Evolutionary conservation across 2,797 vertebrate species (phyloP).

Genomic region (Hydrocynus forskahlii): DNA sequence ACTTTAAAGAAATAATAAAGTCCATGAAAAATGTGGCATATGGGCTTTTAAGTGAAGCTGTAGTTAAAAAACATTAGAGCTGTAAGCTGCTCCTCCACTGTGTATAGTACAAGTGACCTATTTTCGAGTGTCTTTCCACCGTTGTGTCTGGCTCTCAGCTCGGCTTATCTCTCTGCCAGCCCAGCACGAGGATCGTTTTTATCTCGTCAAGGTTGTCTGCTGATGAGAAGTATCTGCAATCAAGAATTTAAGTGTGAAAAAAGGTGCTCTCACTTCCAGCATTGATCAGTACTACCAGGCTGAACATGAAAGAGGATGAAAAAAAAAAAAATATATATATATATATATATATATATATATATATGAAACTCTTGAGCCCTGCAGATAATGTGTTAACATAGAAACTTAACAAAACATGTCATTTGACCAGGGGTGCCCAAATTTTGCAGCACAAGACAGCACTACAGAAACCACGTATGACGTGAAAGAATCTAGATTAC

Average conservation of each 20-base stretch:
- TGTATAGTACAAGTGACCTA: not conserved
- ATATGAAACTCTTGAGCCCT: too few relatives aligned
- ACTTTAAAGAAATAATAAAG: too few relatives aligned
- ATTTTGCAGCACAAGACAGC: too few relatives aligned
- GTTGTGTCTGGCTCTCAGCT: constrained; percentile 6
- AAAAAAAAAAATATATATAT: too few relatives aligned
- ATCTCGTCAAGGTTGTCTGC: not conserved
- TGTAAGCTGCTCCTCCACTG: not conserved
- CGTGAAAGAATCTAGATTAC: too few relatives aligned
- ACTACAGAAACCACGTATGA: too few relatives aligned
- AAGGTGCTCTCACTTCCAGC: not conserved
- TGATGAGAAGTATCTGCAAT: not conserved
- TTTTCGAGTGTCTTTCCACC: not conserved
- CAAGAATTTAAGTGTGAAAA: not conserved
- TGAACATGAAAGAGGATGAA: too few relatives aligned
- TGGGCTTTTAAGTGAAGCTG: not conserved
- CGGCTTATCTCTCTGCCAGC: not conserved
- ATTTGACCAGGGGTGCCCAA: too few relatives aligned
- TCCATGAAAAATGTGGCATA: too few relatives aligned
- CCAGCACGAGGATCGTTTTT: not conserved
- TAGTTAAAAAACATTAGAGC: not conserved
- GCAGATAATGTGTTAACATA: too few relatives aligned
- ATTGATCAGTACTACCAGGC: not conserved
- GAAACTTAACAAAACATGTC: too few relatives aligned
- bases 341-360: too few relatives aligned